phyloP scores from a whole-genome alignment of 2,113 vertebrate species.

The Nymphicus hollandicus region DNA sequence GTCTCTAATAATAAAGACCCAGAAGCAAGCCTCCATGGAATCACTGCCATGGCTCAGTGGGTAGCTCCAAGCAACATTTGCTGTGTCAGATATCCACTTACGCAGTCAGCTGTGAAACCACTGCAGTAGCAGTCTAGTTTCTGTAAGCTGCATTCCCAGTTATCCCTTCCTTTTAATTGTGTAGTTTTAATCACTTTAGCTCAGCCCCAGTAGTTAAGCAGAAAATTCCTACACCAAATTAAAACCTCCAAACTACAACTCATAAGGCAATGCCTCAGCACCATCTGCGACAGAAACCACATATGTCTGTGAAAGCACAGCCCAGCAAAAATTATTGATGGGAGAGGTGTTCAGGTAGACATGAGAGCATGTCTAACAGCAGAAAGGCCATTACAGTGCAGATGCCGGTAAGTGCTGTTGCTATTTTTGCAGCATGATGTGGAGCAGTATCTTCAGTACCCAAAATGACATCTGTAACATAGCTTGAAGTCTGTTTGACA shows the following conservation, averaged over 20 bases:
- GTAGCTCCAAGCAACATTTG: slow-evolving; percentile 35
- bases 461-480: neutral
- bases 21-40: neutral
- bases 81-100: neutral
- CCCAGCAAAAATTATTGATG: neutral
- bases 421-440: neutral
- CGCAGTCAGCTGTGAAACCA: neutral
- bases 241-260: neutral
- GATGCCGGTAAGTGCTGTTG: neutral
- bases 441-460: neutral
- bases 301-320: neutral
- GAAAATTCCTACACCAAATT: neutral
- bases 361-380: neutral
- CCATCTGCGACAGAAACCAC: neutral
- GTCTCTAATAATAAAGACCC: neutral
- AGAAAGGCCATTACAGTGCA: neutral
- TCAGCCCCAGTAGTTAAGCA: slow-evolving; percentile 11
- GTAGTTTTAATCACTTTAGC: neutral
- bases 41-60: neutral
- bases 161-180: slow-evolving; percentile 11
- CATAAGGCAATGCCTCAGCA: neutral
- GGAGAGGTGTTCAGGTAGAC: neutral
- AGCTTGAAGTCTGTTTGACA: neutral
- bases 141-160: neutral
- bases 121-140: neutral